Percentiles rank a stretch among this genome's conserved stretches.
Evolutionary conservation across 2,888 invertebrate species (phyloP).

Genomic region (Hypena proboscidalis): DNA sequence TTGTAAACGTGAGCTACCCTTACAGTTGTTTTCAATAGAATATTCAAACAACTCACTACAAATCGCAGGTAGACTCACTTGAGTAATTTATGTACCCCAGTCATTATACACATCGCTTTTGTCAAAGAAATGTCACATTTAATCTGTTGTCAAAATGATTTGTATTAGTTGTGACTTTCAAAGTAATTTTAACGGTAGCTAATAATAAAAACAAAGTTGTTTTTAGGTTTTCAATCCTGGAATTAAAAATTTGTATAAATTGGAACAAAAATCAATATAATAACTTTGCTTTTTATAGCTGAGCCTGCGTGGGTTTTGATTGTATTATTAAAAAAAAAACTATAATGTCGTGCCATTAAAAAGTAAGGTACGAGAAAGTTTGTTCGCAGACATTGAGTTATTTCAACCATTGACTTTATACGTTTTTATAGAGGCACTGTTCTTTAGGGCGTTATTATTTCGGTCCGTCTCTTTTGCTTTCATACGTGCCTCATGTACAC

Average conservation of each 20-base stretch:
- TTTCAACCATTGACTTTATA: too few relatives aligned
- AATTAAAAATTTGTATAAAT: neutral
- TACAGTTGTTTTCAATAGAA: constrained; percentile 36
- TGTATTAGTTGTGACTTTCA: constrained; percentile 11
- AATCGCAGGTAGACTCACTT: constrained; percentile 35
- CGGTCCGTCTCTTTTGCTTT: too few relatives aligned
- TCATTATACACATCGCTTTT: constrained; percentile 16
- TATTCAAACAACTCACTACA: constrained; percentile 47
- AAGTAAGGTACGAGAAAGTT: too few relatives aligned
- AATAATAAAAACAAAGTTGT: constrained; percentile 9
- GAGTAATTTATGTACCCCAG: constrained; percentile 38
- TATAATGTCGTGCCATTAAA: too few relatives aligned
- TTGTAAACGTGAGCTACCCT: constrained; percentile 9
- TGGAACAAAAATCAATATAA: too few relatives aligned
- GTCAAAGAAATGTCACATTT: constrained; percentile 16
- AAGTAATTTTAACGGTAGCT: constrained; percentile 3
- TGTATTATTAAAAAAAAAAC: too few relatives aligned
- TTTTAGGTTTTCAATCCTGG: constrained; percentile 12
- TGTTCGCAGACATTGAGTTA: too few relatives aligned
- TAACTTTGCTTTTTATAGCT: too few relatives aligned
- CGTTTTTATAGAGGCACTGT: too few relatives aligned
- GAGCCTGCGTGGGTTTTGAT: too few relatives aligned
- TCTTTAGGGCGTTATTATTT: too few relatives aligned
- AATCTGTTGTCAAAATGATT: constrained; percentile 1
- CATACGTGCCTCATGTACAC: too few relatives aligned